Evolutionary conservation across 2,113 vertebrate genomes (phyloP), one percentile per base, ranked within the genome.

Genomic region (Nesoenas mayeri): DNA sequence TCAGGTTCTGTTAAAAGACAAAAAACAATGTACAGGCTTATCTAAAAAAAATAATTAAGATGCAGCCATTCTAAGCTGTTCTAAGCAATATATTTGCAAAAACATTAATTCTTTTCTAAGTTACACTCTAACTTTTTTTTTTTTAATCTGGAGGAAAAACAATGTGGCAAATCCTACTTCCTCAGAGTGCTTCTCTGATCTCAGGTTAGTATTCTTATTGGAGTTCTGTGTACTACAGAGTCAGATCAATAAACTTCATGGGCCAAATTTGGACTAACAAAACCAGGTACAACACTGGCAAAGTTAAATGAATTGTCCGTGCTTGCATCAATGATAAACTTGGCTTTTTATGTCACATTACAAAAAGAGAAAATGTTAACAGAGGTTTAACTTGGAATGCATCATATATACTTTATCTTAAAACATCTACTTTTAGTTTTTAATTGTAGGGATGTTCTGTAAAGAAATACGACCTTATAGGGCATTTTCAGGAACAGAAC

Each of bases 401-500:
- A 96, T 89, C 74, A 50, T 84, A 86, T 89, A 66, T 44, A 7
- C 36, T 40, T 95, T 72, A 90, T 93, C 97, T 96, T 89, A 93
- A 98, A 97, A 92, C 86, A 88, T 88, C 93, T 97, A 95, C 94
- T 95, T 97, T 77, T 86, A 88, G 77, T 56, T 94, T 96, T 98
- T 98, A 98, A 98, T 98, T 98, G 98, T 97, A 54, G 36, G 93
- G 93, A 95, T 98, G 98, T 98, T 98, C 98, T 97, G 97, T 98
- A 98, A 98, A 98, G 96, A 97, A 98, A 96, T 96, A 97, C 91
- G 97, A 98, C 98, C 98, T 98, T 98, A 98, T 67, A 93, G 97
- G 96, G 96, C 97, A 98, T 98, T 99, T 99, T 98, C 98, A 98
- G 98, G 98, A 98, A 98, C 95, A 97, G 98, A 98, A 98, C 94